A percentile compares a stretch with the other conserved stretches of the same genome.
These are phyloP conservation scores for Sebastes minor DNA, from an alignment of 2,797 vertebrate genomes.

Conservation along the genomic window DNA sequence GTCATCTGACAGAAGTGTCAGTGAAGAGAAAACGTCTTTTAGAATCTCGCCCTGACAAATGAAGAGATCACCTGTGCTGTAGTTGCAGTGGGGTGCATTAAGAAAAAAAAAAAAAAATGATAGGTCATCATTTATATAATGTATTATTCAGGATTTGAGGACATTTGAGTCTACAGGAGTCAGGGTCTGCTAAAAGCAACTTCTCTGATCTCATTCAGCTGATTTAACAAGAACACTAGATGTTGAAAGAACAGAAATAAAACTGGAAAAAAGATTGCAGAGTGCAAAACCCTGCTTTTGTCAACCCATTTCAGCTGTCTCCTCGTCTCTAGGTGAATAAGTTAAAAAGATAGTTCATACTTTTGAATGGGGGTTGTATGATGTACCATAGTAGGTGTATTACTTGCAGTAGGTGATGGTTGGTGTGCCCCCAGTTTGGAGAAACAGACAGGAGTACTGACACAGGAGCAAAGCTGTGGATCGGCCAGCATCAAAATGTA, in stretches of 20 bases:
- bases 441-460: not conserved
- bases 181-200: not conserved
- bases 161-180: not conserved
- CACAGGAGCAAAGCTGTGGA: not conserved
- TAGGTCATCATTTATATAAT: not conserved
- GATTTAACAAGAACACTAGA: constrained; percentile 5
- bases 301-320: not conserved
- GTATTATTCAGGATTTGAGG: not conserved
- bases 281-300: not conserved
- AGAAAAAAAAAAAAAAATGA: not conserved
- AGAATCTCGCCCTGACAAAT: not conserved
- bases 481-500: not conserved
- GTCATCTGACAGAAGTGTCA: not conserved
- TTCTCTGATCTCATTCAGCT: not conserved
- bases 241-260: not conserved
- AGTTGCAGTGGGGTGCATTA: not conserved
- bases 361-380: too few species aligned
- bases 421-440: too few species aligned
- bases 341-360: not conserved
- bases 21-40: not conserved
- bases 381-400: too few species aligned
- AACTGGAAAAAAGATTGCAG: not conserved
- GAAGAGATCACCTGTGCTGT: not conserved
- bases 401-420: too few species aligned
- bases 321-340: not conserved